Base-by-base conservation (phyloP, 1,140 invertebrate species). In the Eubasilissa regina region DNA sequence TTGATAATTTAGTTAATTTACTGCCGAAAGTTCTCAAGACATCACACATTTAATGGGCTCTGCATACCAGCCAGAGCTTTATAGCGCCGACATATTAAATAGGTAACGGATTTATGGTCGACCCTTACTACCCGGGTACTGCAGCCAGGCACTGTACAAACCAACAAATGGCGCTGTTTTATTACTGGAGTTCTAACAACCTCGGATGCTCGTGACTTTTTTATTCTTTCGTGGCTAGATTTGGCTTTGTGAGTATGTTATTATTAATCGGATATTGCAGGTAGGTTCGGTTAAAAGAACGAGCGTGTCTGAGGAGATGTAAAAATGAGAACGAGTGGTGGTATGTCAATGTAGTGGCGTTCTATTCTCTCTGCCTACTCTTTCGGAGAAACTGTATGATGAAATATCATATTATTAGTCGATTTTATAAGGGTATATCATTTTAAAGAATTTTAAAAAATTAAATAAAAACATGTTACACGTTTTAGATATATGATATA, bases 21-120 rank as follows among this genome's bases (percentile, higher is more conserved):
- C 43, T 21, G 66, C 66, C 21, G 17, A 47, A 70, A 70, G 43
- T 70, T 70, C 66, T 70, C 66, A 70, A 70, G 66, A 70, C 66
- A 70, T 70, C 66, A 70, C 66, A 48, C 43, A 48, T 70, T 70
- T 70, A 70, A 70, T 70, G 66, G 66, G 43, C 66, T 70, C 45
- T 70, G 66, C 66, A 70, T 70, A 70, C 66, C 66, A 47, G 66
- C 66, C 43, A 70, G 66, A 70, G 66, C 66, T 70, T 70, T 70
- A 70, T 70, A 70, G 66, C 66, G 66, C 66, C 43, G 66, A 70
- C 66, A 70, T 70, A 70, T 70, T 70, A 70, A 70, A 70, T 70
- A 70, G 66, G 66, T 70, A 70, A 70, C 66, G 45, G 66, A 70
- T 70, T 70, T 70, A 70, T 70, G 66, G 66, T 35, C 66, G 15